Conservation (phyloP, 2,113 vertebrate genomes). For the Cyanistes caeruleus region DNA sequence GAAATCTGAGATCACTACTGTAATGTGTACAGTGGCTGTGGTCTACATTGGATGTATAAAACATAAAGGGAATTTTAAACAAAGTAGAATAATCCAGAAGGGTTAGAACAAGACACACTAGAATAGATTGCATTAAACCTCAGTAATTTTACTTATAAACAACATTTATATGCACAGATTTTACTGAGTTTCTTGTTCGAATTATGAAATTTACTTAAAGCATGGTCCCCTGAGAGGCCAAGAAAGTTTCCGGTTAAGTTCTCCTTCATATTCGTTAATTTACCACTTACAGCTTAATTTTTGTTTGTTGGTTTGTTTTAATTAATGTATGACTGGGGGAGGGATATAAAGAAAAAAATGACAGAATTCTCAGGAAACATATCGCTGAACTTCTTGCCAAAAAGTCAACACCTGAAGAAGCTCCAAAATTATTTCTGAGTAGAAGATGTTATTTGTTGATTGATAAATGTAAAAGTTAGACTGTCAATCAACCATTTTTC, state of each 20-base stretch:
- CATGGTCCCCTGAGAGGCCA: slow-evolving; percentile 81
- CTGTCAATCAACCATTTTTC: slow-evolving; percentile 62
- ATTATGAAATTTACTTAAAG: slow-evolving; percentile 78
- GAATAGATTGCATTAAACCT: slow-evolving; percentile 63
- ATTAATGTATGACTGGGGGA: slow-evolving; percentile 60
- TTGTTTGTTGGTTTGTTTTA: neutral
- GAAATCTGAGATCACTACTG: slow-evolving; percentile 59
- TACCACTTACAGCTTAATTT: slow-evolving; percentile 49
- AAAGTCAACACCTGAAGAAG: slow-evolving; percentile 68
- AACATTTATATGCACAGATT: slow-evolving; percentile 72
- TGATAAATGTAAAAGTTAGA: slow-evolving; percentile 67
- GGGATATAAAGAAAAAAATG: slow-evolving; percentile 9
- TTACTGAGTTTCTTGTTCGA: slow-evolving; percentile 71
- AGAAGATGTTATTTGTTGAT: slow-evolving; percentile 59
- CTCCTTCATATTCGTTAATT: slow-evolving; percentile 40
- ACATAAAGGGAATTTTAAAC: slow-evolving; percentile 58
- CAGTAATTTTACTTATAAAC: slow-evolving; percentile 10
- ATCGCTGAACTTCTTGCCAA: slow-evolving; percentile 75
- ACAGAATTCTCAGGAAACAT: slow-evolving; percentile 79
- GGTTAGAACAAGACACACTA: slow-evolving; percentile 50
- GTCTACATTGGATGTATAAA: slow-evolving; percentile 56
- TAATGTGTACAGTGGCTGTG: slow-evolving; percentile 48
- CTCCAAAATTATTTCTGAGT: slow-evolving; percentile 69
- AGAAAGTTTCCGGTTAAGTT: slow-evolving; percentile 80
- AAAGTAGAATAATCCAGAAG: slow-evolving; percentile 54